phyloP scores from a whole-genome alignment of 2,888 invertebrate genomes.

The Hermodice carunculata region DNA sequence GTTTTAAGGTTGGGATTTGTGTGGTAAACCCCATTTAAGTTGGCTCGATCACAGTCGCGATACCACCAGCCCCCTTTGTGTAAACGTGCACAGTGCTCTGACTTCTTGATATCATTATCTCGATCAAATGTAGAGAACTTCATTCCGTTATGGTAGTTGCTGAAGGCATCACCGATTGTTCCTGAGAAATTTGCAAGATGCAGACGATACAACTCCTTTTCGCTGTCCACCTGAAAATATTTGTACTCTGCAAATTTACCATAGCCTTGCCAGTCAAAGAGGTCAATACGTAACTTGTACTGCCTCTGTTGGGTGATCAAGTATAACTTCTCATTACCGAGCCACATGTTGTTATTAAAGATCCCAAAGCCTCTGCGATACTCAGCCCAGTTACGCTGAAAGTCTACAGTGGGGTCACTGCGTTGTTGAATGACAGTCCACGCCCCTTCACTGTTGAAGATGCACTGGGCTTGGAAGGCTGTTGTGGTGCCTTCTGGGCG shows the following conservation, averaged over 20 bases:
- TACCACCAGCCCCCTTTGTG: conserved; percentile 25
- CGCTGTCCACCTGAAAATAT: neutral
- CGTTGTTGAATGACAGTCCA: conserved; percentile 16
- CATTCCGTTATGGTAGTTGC: conserved; percentile 2
- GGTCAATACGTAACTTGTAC: conserved; percentile 10
- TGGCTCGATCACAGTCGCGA: conserved; percentile 16
- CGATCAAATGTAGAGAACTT: conserved; percentile 12
- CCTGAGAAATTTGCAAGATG: neutral
- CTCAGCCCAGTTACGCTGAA: conserved; percentile 19
- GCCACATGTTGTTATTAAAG: conserved; percentile 8
- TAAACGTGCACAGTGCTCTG: conserved; percentile 10
- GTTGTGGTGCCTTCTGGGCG: neutral
- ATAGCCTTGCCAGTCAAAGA: conserved; percentile 2
- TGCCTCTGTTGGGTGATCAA: conserved; percentile 8
- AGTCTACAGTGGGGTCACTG: neutral
- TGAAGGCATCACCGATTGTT: neutral
- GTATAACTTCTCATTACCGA: conserved; percentile 15
- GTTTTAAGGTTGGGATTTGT: neutral
- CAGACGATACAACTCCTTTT: neutral
- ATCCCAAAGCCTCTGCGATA: conserved; percentile 20
- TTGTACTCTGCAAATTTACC: neutral
- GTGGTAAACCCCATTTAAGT: conserved; percentile 15
- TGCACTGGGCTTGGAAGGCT: neutral
- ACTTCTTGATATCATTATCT: conserved; percentile 4
- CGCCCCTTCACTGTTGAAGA: neutral